Base-by-base conservation (phyloP, 2,888 invertebrate genomes). In the Diaperis boleti region DNA sequence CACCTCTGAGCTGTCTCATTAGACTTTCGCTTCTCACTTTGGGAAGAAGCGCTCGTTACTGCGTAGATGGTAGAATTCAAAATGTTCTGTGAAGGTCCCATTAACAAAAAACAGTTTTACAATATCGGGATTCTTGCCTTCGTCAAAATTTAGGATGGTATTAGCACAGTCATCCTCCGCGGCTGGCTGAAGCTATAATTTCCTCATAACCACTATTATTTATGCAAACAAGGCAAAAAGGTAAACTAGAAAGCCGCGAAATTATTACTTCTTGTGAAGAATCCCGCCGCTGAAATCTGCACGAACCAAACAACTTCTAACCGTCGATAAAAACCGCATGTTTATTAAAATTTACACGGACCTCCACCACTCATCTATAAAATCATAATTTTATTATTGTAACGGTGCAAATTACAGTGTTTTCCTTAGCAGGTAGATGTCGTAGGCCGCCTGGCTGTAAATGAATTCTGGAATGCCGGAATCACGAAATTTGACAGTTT, bases 221-320 rank as follows among this genome's bases (percentile, higher is more conserved):
- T 26, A n/a, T 17, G 33, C 49, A 49, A 22, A 49, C 15, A 49
- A 33, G 29, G 17, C 18, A 31, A 35, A 45, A 49, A 49, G 13
- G 10, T 14, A 14, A 33, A 49, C 33, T 31, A 49, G 49, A 49
- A 49, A 49, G 49, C 49, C 18, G 44, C 39, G 42, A 20, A 42
- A 20, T 42, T 42, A 42, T 11, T 42, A 39, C 14, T 15, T n/a
- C n/a, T n/a, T 17, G 15, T 15, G 17, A 35, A 35, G 35, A 35
- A 35, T 35, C 14, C 14, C 26, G 26, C 44, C 31, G 31, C 10
- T 33, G 11, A 33, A 47, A 47, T 47, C 33, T 49, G 18, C 35
- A 31, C 33, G 20, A 47, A 49, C 35, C 35, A 49, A 49, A 49
- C 17, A 49, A 20, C 33, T 49, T n/a, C n/a, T n/a, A n/a, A n/a